Evolutionary conservation across 2,113 vertebrate species (phyloP).

Genomic region (Vulpes lagopus): DNA sequence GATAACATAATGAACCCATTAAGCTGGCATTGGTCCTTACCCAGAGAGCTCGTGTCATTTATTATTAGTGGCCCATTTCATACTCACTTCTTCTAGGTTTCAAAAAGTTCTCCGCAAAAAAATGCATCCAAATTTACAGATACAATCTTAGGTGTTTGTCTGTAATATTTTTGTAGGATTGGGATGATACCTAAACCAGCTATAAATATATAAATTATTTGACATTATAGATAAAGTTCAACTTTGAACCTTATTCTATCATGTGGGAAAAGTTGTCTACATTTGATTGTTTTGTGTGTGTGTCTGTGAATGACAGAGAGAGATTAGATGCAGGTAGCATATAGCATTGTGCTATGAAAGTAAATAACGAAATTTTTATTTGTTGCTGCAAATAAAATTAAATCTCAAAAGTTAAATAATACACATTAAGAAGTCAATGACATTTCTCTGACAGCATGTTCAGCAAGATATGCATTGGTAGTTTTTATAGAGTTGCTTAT

Average conservation of each 20-base stretch:
- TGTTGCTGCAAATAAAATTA: neutral
- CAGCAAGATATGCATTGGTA: neutral
- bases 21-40: neutral
- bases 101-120: neutral
- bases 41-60: neutral
- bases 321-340: neutral
- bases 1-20: neutral
- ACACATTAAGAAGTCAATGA: neutral
- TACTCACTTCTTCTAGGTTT: neutral
- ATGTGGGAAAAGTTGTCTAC: neutral
- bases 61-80: neutral
- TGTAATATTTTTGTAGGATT: neutral
- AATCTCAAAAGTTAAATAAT: neutral
- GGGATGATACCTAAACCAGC: neutral
- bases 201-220: neutral
- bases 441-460: neutral
- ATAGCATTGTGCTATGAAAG: conserved; percentile 2
- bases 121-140: neutral
- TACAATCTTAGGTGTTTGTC: neutral
- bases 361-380: neutral
- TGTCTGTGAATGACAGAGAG: neutral
- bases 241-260: neutral
- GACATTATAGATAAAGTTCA: neutral
- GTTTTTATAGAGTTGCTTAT: neutral
- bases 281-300: neutral